A percentile compares a stretch with the other conserved stretches of the same genome.
phyloP scores from a whole-genome alignment of 2,113 vertebrate genomes.

The Phoxinus phoxinus region DNA sequence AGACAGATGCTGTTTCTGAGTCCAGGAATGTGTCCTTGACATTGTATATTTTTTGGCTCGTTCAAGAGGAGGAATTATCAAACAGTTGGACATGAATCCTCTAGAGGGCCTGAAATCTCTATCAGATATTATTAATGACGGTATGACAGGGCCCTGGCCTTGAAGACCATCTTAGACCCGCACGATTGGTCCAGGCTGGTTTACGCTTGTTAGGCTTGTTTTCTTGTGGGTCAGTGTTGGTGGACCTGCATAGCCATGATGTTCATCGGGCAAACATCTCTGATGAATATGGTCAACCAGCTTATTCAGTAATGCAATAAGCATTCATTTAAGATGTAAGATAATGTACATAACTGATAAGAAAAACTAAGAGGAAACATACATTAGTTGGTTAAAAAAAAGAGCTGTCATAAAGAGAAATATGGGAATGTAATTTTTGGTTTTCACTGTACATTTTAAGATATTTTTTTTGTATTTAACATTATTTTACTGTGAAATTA shows the following conservation, averaged over 20 bases:
- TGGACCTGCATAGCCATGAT: neutral
- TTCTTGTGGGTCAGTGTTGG: neutral
- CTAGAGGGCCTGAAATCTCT: neutral
- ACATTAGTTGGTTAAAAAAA: too few relatives aligned
- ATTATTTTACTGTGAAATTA: too few relatives aligned
- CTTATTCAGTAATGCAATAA: neutral
- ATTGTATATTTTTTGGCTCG: constrained; percentile 6
- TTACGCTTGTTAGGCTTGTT: neutral
- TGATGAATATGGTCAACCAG: neutral
- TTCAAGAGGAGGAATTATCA: neutral
- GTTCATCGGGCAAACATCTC: neutral
- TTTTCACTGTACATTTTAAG: too few relatives aligned
- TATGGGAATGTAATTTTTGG: too few relatives aligned
- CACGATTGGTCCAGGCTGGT: neutral
- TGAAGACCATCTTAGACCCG: neutral
- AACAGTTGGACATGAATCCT: constrained; percentile 16
- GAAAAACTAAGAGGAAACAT: too few relatives aligned
- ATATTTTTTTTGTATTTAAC: too few relatives aligned
- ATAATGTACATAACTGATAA: too few relatives aligned
- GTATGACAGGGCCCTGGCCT: neutral
- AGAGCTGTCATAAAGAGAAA: too few relatives aligned
- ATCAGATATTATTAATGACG: neutral
- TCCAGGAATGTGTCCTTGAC: constrained; percentile 36
- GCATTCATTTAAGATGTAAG: too few relatives aligned
- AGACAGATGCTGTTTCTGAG: neutral